These are phyloP conservation scores for Ormyrus labotus DNA, from an alignment of 2,888 invertebrate species.

Conservation along the genomic window DNA sequence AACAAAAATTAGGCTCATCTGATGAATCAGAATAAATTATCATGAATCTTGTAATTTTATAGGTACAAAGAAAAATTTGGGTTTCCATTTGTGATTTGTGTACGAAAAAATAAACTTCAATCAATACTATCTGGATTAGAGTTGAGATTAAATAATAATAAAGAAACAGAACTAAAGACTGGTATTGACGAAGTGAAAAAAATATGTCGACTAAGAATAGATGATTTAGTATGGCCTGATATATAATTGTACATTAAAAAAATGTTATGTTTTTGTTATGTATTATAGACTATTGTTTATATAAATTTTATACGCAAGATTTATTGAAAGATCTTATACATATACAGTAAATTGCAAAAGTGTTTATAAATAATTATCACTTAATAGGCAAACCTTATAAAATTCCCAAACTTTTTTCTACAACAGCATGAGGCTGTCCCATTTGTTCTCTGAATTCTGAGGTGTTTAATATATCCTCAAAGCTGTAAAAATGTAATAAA, in stretches of 20 bases:
- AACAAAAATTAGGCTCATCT: slow-evolving; percentile 30
- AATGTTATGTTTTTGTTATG: slow-evolving; percentile 16
- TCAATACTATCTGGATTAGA: slow-evolving; percentile 80
- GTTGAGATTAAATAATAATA: slow-evolving; percentile 77
- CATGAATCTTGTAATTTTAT: slow-evolving; percentile 46
- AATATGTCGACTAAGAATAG: slow-evolving; percentile 80
- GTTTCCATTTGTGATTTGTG: slow-evolving; percentile 84
- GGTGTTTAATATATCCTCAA: slow-evolving; percentile 86
- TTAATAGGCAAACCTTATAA: slow-evolving; percentile 72
- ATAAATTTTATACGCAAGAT: slow-evolving; percentile 51
- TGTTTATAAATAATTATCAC: slow-evolving; percentile 31
- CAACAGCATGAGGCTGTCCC: slow-evolving; percentile 88
- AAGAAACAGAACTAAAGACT: slow-evolving; percentile 78
- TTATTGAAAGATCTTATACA: slow-evolving; percentile 56
- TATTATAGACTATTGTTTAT: slow-evolving; percentile 28
- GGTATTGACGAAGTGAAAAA: slow-evolving; percentile 84
- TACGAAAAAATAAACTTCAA: slow-evolving; percentile 80
- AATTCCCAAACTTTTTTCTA: slow-evolving; percentile 86
- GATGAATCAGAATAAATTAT: neutral
- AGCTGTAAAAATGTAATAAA: slow-evolving; percentile 69
- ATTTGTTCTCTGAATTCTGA: slow-evolving; percentile 85
- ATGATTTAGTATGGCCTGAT: slow-evolving; percentile 76
- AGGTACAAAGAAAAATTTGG: slow-evolving; percentile 82
- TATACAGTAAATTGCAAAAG: slow-evolving; percentile 37
- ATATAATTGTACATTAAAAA: slow-evolving; percentile 73